These are phyloP conservation scores for Lordiphosa fenestrarum DNA, from an alignment of 2,888 invertebrate genomes.

Conservation along the genomic window DNA sequence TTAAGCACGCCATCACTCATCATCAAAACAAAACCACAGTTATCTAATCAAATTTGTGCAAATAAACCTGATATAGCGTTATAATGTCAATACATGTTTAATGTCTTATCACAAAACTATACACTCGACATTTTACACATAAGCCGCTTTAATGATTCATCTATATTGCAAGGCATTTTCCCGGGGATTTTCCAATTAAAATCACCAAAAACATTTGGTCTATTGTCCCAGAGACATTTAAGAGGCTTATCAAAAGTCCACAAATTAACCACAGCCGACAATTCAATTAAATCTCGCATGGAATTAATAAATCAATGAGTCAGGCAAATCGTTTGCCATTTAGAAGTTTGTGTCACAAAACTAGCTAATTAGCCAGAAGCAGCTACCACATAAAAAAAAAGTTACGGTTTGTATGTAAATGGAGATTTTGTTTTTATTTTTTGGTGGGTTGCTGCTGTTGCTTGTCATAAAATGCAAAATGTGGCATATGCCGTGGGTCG, in stretches of 20 bases:
- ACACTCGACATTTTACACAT: too few species aligned
- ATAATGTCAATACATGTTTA: too few species aligned
- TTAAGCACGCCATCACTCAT: too few species aligned
- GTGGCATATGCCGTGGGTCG: conserved; percentile 56
- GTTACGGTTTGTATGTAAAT: conserved; percentile 10
- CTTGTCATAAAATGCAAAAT: conserved; percentile 65
- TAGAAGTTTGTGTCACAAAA: conserved; percentile 58
- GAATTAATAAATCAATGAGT: conserved; percentile 60
- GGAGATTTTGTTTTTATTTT: conserved; percentile 19
- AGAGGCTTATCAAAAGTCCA: background rate
- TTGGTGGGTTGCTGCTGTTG: conserved; percentile 15
- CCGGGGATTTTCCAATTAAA: too few species aligned
- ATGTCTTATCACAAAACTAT: too few species aligned
- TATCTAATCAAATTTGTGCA: too few species aligned
- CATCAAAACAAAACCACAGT: too few species aligned
- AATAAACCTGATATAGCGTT: too few species aligned
- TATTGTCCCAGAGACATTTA: too few species aligned
- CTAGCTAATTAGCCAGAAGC: conserved; percentile 37
- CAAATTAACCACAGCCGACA: conserved; percentile 15
- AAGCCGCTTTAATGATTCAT: too few species aligned
- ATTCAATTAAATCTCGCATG: conserved; percentile 52
- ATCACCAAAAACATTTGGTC: too few species aligned
- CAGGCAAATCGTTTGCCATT: conserved; percentile 55
- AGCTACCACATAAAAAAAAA: conserved; percentile 28
- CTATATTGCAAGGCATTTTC: too few species aligned